Conservation (phyloP, 2,888 invertebrate species). For the Yponomeuta cagnagella region DNA sequence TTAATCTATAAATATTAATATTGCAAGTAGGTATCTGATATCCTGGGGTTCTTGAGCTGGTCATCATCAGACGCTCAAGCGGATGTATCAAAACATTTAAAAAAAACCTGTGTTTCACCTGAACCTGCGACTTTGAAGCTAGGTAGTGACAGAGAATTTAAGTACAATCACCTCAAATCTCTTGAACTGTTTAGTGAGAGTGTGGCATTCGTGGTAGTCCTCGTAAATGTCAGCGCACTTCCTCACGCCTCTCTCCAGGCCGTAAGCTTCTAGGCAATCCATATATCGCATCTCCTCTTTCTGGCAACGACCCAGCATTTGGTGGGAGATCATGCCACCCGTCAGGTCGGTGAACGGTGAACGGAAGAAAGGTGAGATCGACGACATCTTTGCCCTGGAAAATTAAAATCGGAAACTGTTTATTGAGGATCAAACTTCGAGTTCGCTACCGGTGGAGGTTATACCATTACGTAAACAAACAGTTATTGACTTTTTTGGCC, state of each 20-base stretch:
- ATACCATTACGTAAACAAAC: conserved; percentile 20
- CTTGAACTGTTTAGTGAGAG: conserved; percentile 73
- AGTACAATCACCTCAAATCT: conserved; percentile 68
- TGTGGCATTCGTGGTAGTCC: conserved; percentile 84
- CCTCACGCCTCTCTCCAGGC: conserved; percentile 76
- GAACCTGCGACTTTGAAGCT: no score
- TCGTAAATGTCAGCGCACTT: conserved; percentile 78
- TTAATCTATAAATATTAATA: no score
- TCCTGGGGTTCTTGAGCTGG: no score
- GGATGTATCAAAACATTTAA: no score
- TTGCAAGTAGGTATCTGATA: no score
- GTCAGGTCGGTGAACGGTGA: conserved; percentile 84
- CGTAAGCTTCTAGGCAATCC: conserved; percentile 89
- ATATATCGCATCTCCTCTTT: conserved; percentile 81
- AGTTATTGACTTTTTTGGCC: conserved; percentile 35
- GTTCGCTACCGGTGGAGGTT: conserved; percentile 21
- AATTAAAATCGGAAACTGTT: not conserved
- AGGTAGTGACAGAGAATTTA: no score
- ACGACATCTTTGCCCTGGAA: conserved; percentile 65
- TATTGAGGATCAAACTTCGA: not conserved
- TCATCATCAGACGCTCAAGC: no score
- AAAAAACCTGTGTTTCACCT: no score
- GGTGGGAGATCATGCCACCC: conserved; percentile 78
- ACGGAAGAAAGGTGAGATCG: conserved; percentile 79
- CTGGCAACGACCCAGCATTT: conserved; percentile 79